These are phyloP conservation scores for Potamarius usumacintae DNA, from an alignment of 2,113 vertebrate genomes.

Conservation along the genomic window DNA sequence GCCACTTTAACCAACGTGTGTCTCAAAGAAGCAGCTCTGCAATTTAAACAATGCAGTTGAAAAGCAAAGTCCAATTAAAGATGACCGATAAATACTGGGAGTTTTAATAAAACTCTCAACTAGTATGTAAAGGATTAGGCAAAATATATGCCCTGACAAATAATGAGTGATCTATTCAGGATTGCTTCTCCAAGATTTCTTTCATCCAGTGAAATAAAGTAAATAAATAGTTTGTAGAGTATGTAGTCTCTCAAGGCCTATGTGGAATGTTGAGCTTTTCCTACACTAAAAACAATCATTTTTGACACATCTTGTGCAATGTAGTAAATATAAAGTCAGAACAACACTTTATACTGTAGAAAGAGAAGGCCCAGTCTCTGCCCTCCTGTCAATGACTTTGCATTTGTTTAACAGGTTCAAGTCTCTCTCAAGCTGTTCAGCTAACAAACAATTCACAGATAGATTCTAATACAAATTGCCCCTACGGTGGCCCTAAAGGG, in stretches of 20 bases:
- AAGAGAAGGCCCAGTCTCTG: neutral
- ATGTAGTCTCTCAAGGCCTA: too few species aligned
- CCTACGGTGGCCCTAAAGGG: too few species aligned
- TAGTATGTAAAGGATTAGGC: neutral
- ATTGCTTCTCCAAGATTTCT: neutral
- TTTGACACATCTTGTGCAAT: neutral
- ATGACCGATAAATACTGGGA: neutral
- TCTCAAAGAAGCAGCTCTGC: conserved; percentile 43
- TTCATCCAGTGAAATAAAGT: neutral
- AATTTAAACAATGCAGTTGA: conserved; percentile 13
- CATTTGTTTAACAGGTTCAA: conserved; percentile 10
- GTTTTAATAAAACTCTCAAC: neutral
- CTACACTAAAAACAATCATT: neutral
- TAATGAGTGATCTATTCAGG: neutral
- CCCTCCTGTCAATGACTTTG: neutral
- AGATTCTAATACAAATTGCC: neutral
- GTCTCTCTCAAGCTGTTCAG: neutral
- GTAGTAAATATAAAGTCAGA: neutral
- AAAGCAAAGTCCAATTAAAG: conserved; percentile 48
- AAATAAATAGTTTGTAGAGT: neutral
- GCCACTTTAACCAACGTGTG: conserved; percentile 47
- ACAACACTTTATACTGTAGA: neutral
- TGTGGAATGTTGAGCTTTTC: neutral
- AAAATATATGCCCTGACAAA: neutral
- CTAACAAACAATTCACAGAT: conserved; percentile 28